Base-by-base conservation (phyloP, 2,888 invertebrate genomes). In the Pseudococcus longispinus region DNA sequence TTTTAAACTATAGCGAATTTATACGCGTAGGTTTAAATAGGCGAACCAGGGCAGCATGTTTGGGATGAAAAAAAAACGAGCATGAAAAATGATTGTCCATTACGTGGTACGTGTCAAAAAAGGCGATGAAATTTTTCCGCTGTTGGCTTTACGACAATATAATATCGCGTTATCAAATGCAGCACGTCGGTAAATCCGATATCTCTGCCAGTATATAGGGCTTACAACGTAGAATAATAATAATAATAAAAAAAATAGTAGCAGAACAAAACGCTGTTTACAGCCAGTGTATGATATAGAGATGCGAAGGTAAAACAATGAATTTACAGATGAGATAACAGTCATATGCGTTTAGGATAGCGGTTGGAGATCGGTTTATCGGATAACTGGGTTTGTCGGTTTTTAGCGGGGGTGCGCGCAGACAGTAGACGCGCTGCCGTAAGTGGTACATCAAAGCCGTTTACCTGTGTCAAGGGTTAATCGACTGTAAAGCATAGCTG, bases 311-410 rank as follows among this genome's bases (percentile, higher is more conserved):
- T 86, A 80, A 86, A 86, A 86, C 86, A 86, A 86, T 80, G 86
- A 86, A 86, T 86, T 86, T 55, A 86, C 86, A 80, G 86, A 86
- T 86, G 86, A 86, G 80, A 86, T 86, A 86, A 86, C 86, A 86
- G 86, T 86, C 86, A 86, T 86, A 86, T 86, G 80, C 86, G 80
- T 86, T 80, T 29, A 86, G 86, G 86, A 86, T 86, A 80, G 86
- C 20, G 77, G 86, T 86, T 80, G 80, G 65, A 86, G 86, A 80
- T 86, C 86, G 86, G 86, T 86, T 86, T 86, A 86, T 86, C 74
- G 86, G 86, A 86, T 86, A 86, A 86, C 86, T 80, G 86, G 86
- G 86, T 86, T 86, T 86, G 86, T 86, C 86, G 86, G 77, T 80
- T 77, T 80, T 86, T 80, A 46, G 80, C 77, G 51, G 86, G 44